These are phyloP conservation scores for Entosphenus tridentatus DNA, from an alignment of 2,113 vertebrate species.

Conservation along the genomic window DNA sequence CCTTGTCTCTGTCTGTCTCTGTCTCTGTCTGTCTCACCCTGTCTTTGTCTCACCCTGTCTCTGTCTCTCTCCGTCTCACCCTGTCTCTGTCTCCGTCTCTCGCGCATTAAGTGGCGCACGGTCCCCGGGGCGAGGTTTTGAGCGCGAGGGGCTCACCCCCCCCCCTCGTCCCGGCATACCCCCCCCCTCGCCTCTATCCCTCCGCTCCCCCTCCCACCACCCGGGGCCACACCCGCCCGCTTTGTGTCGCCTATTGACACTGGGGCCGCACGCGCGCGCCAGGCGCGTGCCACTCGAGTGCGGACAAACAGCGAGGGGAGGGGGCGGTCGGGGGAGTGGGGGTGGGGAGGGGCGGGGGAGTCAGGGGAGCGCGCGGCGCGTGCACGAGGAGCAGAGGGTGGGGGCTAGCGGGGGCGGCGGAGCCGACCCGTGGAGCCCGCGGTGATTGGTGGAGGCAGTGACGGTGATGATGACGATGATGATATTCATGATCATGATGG, in stretches of 20 bases:
- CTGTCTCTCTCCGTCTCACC: too few species aligned
- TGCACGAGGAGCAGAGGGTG: background rate
- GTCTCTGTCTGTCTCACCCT: too few species aligned
- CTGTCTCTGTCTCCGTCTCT: background rate
- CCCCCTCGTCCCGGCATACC: conserved; percentile 24
- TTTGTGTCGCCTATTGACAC: conserved; percentile 1
- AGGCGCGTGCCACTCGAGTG: conserved; percentile 53
- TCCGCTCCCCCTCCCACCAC: conserved; percentile 24
- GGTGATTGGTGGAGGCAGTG: too few species aligned
- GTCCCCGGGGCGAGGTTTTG: too few species aligned
- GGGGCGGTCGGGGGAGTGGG: conserved; percentile 6
- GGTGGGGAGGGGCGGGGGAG: conserved; percentile 5
- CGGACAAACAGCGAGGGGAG: conserved; percentile 30
- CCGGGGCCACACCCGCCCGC: conserved; percentile 11
- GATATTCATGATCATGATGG: too few species aligned
- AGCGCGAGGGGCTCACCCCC: conserved; percentile 23
- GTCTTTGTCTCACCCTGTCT: too few species aligned
- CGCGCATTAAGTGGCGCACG: too few species aligned
- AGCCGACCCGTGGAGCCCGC: background rate
- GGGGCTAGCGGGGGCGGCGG: background rate
- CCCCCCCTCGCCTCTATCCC: conserved; percentile 32
- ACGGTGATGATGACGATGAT: too few species aligned
- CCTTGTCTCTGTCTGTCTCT: too few species aligned
- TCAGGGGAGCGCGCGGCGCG: background rate
- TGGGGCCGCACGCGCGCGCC: conserved; percentile 18